Base-by-base conservation (phyloP, 2,888 invertebrate genomes). In the Tetropium fuscum region DNA sequence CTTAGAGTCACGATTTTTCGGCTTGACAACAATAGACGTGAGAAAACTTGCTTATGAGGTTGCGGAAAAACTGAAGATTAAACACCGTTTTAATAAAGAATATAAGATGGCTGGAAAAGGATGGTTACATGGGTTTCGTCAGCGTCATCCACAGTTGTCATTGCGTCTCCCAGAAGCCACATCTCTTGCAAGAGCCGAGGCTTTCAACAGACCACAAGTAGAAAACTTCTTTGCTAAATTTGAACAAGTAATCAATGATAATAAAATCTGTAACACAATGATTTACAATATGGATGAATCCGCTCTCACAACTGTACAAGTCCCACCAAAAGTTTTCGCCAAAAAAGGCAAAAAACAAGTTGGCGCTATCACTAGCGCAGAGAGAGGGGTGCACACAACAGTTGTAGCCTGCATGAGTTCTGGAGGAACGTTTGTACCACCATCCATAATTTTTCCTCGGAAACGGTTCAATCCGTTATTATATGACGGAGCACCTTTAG, bases 81-180 rank as follows among this genome's bases (percentile, higher is more conserved):
- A 62, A 32, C 62, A 62, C 36, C 58, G 32, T 22, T 62, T 62
- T 13, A 62, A 55, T 41, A 55, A 56, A 40, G 11, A 20, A 38
- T 25, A 15, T 22, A 38, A 32, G 8, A 59, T 59, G 49, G 51
- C 44, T 43, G 55, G 55, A 2, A 53, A 58, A 6, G 49, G 44
- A 22, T 58, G 53, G 47, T 30, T 51, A 2, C 30, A 41, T 51
- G 34, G 53, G 11, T 54, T 41, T 48, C 41, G 51, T 7, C 18
- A 63, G 44, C 47, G 53, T 13, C 40, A 59, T 48, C 34, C 56
- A 2, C 27, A 53, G 32, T 34, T 56, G 41, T 56, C 47, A 30
- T 40, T 63, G 30, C 36, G 53, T 4, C 41, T 58, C n/a, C 55
- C 64, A 48, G 61, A 64, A 48, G 53, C 58, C 10, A 61, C 61